A percentile compares a stretch with the other conserved stretches of the same genome.
These are phyloP conservation scores for Orthosia gracilis DNA, from an alignment of 2,888 invertebrate genomes.

Conservation along the genomic window DNA sequence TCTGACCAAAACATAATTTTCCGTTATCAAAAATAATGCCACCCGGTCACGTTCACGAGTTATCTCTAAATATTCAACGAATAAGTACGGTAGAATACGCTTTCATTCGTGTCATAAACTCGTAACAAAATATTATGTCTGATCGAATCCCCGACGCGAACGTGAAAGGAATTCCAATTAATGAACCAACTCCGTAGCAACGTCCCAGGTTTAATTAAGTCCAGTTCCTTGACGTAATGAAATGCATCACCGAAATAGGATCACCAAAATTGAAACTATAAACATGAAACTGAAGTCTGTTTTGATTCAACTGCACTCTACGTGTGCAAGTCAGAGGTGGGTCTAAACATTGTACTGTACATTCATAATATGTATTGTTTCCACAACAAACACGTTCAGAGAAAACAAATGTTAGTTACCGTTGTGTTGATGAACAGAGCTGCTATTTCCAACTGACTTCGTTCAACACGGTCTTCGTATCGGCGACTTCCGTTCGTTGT, in stretches of 20 bases:
- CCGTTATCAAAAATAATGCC: slow-evolving; percentile 22
- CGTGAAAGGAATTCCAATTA: slow-evolving; percentile 53
- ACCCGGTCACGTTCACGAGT: slow-evolving; percentile 28
- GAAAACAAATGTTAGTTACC: slow-evolving; percentile 79
- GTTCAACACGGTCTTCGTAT: slow-evolving; percentile 70
- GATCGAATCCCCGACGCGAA: slow-evolving; percentile 49
- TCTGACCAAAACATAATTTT: slow-evolving; percentile 12
- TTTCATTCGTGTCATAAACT: slow-evolving; percentile 38
- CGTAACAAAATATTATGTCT: slow-evolving; percentile 47
- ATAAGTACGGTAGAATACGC: slow-evolving; percentile 7
- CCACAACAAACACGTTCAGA: slow-evolving; percentile 69
- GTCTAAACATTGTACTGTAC: slow-evolving; percentile 45
- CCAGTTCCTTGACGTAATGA: slow-evolving; percentile 30
- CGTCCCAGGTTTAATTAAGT: slow-evolving; percentile 22
- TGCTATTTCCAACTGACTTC: slow-evolving; percentile 83
- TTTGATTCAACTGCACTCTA: slow-evolving; percentile 46
- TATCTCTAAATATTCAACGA: slow-evolving; percentile 47
- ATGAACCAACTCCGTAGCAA: slow-evolving; percentile 13
- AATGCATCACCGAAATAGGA: slow-evolving; percentile 47
- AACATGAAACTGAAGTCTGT: slow-evolving; percentile 46
- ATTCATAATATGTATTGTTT: slow-evolving; percentile 65
- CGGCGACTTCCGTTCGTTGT: slow-evolving; percentile 75
- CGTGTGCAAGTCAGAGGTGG: slow-evolving; percentile 41
- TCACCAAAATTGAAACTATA: slow-evolving; percentile 39
- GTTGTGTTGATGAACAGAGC: slow-evolving; percentile 71